Base-by-base conservation (phyloP, 2,888 invertebrate species). In the Rutpela maculata region DNA sequence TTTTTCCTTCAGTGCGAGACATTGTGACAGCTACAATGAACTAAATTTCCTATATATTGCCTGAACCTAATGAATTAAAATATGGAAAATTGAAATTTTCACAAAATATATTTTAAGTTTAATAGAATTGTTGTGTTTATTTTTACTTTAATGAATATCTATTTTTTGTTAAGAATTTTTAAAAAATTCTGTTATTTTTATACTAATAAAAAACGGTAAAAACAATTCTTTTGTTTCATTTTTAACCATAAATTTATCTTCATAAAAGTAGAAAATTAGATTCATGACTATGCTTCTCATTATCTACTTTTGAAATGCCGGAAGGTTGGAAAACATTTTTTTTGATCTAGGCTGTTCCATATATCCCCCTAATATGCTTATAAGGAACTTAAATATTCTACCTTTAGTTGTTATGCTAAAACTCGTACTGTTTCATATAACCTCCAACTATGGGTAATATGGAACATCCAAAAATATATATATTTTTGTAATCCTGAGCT, bases 21-120 rank as follows among this genome's bases (percentile, higher is more conserved):
- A 59, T 59, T 59, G 59, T 59, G 59, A 59, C 9, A 59, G 59
- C n/a, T 59, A 59, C 59, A 59, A 18, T 59, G 59, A 59, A 59
- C 1, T 17, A 18, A 59, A 59, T 59, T 59, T 59, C 59, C 59
- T 59, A 59, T 59, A 59, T 59, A 59, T 59, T 59, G 59, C 59
- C 59, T 59, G 17, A 59, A 59, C 17, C 59, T 59, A 17, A n/a
- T 59, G n/a, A 59, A 59, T 17, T 59, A 19, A 19, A 59, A 59
- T 10, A 15, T 50, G 50, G 50, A 50, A 50, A 9, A 50, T 50
- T 50, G 1, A 50, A 50, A 50, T 50, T 50, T 50, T 50, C 50
- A 50, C 50, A 50, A 50, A 50, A 50, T 15, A 50, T 50, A 50
- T 50, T 50, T 59, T 59, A 59, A 59, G 59, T 59, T 59, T 59